These are phyloP conservation scores for Smittia sp. DNA, from an alignment of 2,888 invertebrate species.

Conservation along the genomic window DNA sequence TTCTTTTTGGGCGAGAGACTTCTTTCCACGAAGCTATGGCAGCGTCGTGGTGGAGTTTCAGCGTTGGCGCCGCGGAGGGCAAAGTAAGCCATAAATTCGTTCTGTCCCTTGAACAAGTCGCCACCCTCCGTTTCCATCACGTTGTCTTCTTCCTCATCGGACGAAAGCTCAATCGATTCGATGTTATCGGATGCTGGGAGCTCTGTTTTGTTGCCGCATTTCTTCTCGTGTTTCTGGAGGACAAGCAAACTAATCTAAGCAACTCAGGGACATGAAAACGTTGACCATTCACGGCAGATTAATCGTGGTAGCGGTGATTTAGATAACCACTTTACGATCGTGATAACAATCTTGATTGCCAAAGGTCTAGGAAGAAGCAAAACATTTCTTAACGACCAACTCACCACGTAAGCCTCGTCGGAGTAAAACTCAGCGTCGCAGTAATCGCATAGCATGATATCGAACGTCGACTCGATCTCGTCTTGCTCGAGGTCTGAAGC, in stretches of 20 bases:
- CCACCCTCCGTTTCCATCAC: background rate
- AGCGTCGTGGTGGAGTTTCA: background rate
- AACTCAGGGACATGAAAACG: too few relatives aligned
- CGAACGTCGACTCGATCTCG: slow-evolving; percentile 59
- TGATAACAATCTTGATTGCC: too few relatives aligned
- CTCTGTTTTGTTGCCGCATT: slow-evolving; percentile 49
- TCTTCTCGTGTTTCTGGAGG: slow-evolving; percentile 55
- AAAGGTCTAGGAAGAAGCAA: too few relatives aligned
- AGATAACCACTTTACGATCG: too few relatives aligned
- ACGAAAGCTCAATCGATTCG: background rate
- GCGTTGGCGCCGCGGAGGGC: background rate
- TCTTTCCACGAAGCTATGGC: slow-evolving; percentile 5
- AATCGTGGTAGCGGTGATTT: too few relatives aligned
- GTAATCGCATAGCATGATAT: slow-evolving; percentile 72
- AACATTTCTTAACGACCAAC: too few relatives aligned
- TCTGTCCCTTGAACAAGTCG: background rate
- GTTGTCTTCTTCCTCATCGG: slow-evolving; percentile 15
- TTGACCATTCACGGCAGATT: too few relatives aligned
- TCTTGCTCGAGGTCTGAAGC: background rate
- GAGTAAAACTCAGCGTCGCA: slow-evolving; percentile 71
- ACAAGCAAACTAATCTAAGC: too few relatives aligned
- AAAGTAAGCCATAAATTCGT: slow-evolving; percentile 19
- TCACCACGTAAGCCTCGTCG: slow-evolving; percentile 57
- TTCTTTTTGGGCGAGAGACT: slow-evolving; percentile 35
- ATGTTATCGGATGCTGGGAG: too few relatives aligned